Conservation (phyloP, 1,140 invertebrate species). For the Papilio polytes region DNA sequence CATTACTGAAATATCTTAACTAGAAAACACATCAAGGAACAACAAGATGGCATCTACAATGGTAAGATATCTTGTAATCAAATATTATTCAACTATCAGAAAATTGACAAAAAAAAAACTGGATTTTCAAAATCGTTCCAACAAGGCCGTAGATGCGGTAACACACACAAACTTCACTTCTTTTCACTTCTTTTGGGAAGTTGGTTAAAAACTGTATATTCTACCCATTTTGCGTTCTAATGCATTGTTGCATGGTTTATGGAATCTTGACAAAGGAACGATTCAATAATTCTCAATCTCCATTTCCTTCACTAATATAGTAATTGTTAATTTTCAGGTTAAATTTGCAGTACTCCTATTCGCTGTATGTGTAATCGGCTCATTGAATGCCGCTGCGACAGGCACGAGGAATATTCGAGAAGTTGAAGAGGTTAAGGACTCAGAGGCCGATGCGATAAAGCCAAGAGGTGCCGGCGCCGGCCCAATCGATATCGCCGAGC, state of each 20-base stretch:
- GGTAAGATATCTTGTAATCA: not conserved
- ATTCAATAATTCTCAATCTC: no score
- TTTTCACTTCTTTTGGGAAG: no score
- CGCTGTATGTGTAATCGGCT: not conserved
- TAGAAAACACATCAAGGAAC: conserved; percentile 4
- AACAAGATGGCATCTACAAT: conserved; percentile 2
- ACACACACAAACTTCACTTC: no score
- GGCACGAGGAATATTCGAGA: not conserved
- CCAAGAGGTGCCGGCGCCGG: not conserved
- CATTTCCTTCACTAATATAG: no score
- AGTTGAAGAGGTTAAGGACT: not conserved
- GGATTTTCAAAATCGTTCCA: no score
- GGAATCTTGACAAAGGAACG: no score
- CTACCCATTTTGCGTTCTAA: no score
- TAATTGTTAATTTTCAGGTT: not conserved
- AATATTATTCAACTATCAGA: no score
- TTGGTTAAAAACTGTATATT: no score
- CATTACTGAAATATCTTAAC: not conserved
- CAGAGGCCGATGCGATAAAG: not conserved
- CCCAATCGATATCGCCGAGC: not conserved
- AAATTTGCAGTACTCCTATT: conserved; percentile 11
- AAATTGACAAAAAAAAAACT: no score
- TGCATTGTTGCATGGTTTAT: no score
- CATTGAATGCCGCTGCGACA: not conserved
- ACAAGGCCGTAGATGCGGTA: no score